These are phyloP conservation scores for Epinephelus fuscoguttatus DNA, from an alignment of 2,113 vertebrate genomes.

Conservation along the genomic window DNA sequence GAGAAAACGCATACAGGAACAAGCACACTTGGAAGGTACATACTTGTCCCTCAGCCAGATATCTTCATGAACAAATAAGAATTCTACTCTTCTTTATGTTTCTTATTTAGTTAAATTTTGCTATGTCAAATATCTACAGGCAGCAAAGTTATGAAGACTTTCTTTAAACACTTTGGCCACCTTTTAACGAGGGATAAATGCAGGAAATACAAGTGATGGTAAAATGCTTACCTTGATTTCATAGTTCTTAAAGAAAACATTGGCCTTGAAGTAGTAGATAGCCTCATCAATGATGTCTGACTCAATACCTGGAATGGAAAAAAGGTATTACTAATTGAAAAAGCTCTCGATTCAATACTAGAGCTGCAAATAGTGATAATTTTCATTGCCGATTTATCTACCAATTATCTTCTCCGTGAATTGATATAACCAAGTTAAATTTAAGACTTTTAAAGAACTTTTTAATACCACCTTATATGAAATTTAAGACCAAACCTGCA, in stretches of 20 bases:
- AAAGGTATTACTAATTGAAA: neutral
- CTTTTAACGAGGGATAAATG: neutral
- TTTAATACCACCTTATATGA: too few relatives aligned
- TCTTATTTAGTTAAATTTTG: neutral
- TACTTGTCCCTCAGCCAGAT: neutral
- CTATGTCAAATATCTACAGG: neutral
- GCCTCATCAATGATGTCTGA: constrained; percentile 97
- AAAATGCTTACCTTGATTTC: constrained; percentile 94
- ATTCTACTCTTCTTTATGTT: too few relatives aligned
- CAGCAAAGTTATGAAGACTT: neutral
- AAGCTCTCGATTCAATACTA: neutral
- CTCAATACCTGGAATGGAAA: constrained; percentile 88
- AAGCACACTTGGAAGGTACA: neutral
- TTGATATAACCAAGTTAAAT: too few relatives aligned
- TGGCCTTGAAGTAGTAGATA: constrained; percentile 99
- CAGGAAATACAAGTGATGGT: neutral
- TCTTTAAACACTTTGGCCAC: too few relatives aligned
- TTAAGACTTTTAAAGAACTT: too few relatives aligned
- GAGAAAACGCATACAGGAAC: neutral
- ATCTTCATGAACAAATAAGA: neutral
- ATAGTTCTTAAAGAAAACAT: constrained; percentile 99
- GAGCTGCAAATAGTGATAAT: too few relatives aligned
- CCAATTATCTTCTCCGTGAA: too few relatives aligned
- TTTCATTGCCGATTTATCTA: too few relatives aligned
- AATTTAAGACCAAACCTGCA: too few relatives aligned